These are phyloP conservation scores for Taphrorychus bicolor DNA, from an alignment of 2,888 invertebrate species.

Conservation along the genomic window DNA sequence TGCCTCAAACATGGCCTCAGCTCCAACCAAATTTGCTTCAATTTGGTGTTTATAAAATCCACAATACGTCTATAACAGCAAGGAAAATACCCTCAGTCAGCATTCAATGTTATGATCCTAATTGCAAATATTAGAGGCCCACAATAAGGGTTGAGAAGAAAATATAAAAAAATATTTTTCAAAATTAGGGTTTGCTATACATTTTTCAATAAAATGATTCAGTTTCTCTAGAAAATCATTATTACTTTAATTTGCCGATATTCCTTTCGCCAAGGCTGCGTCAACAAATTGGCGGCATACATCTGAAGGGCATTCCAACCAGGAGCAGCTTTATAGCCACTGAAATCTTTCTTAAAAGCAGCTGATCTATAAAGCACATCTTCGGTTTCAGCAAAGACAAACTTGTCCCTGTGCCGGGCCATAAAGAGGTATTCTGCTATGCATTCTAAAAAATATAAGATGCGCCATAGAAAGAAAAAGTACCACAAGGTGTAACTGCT, in stretches of 20 bases:
- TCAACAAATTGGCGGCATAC: conserved; percentile 84
- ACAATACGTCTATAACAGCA: conserved; percentile 74
- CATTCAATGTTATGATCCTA: too few relatives aligned
- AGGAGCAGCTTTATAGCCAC: conserved; percentile 79
- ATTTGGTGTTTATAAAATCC: conserved; percentile 90
- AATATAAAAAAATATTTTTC: too few relatives aligned
- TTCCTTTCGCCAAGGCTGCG: conserved; percentile 90
- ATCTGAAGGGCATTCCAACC: conserved; percentile 87
- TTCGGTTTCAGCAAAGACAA: conserved; percentile 76
- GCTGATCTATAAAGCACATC: conserved; percentile 79
- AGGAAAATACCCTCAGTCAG: neutral
- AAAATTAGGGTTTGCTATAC: too few relatives aligned
- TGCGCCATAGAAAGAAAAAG: too few relatives aligned
- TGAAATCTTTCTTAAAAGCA: conserved; percentile 74
- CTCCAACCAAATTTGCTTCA: conserved; percentile 79
- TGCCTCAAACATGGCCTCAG: conserved; percentile 77
- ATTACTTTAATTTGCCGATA: conserved; percentile 83
- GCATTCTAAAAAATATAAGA: conserved; percentile 69
- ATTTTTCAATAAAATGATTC: too few relatives aligned
- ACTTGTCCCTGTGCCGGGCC: conserved; percentile 82
- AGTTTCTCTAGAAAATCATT: conserved; percentile 31
- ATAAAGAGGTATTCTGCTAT: conserved; percentile 80
- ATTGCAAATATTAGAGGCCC: too few relatives aligned
- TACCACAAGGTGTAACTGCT: too few relatives aligned
- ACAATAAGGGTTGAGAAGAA: too few relatives aligned